phyloP scores from a whole-genome alignment of 2,888 invertebrate species.

The Pandemis corylana region DNA sequence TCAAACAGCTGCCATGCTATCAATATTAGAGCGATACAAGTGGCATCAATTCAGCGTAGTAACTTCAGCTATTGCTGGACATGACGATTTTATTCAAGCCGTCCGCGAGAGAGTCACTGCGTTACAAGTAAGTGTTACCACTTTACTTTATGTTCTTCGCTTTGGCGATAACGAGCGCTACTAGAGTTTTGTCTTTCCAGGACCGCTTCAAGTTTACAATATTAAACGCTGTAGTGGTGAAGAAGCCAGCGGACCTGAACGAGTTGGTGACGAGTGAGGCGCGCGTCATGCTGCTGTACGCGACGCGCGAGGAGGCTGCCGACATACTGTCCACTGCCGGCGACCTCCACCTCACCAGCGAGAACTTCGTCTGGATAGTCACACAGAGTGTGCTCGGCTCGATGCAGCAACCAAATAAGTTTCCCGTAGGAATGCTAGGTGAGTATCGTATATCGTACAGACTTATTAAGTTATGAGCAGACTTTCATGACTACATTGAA shows the following conservation, averaged over 20 bases:
- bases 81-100: constrained; percentile 98
- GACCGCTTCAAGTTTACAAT: constrained; percentile 90
- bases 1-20: constrained; percentile 98
- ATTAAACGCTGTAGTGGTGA: constrained; percentile 93
- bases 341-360: constrained; percentile 91
- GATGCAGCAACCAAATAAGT: constrained; percentile 87
- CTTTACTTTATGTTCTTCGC: not conserved
- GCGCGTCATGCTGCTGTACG: constrained; percentile 96
- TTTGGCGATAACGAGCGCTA: not conserved
- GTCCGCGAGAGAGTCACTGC: constrained; percentile 94
- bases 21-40: constrained; percentile 97
- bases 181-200: constrained; percentile 50
- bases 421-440: constrained; percentile 97
- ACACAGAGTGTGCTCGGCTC: constrained; percentile 97
- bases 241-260: constrained; percentile 89
- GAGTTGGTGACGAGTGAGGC: constrained; percentile 95
- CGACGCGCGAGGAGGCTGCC: constrained; percentile 94
- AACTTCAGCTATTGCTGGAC: constrained; percentile 96
- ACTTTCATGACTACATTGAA: no score
- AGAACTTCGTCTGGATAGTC: constrained; percentile 98
- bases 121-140: constrained; percentile 86
- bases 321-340: constrained; percentile 91
- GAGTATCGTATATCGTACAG: constrained; percentile 57
- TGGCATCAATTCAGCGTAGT: constrained; percentile 98
- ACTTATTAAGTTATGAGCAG: no score